A percentile compares a stretch with the other conserved stretches of the same genome.
Conservation (phyloP, 1,140 invertebrate genomes). For the Trichonephila clavata region DNA sequence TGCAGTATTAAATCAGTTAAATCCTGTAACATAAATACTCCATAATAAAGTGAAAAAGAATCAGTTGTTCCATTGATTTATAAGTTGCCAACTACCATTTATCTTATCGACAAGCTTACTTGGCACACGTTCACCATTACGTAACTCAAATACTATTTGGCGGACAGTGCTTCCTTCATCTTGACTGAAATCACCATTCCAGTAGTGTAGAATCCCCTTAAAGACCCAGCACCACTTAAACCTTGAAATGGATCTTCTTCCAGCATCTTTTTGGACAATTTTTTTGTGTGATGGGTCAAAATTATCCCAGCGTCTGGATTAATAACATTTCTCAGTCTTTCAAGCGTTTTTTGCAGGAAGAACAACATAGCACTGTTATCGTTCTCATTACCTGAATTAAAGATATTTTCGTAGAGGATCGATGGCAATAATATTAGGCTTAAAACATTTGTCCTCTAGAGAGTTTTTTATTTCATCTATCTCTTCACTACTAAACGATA, state of each 20-base stretch:
- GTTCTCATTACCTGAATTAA: neutral
- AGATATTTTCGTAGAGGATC: neutral
- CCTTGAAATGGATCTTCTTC: conserved; percentile 11
- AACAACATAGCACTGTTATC: neutral
- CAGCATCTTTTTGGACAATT: conserved; percentile 1
- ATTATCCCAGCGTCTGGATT: neutral
- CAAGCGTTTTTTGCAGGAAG: neutral
- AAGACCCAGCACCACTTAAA: conserved; percentile 5
- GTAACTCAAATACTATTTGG: conserved; percentile 17
- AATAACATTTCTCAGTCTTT: neutral
- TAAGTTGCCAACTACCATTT: too few species aligned
- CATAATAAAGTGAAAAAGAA: too few species aligned
- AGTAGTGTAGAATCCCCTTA: conserved; percentile 15
- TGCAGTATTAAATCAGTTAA: conserved; percentile 55
- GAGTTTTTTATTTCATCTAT: neutral
- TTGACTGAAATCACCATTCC: conserved; percentile 8
- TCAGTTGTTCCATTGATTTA: too few species aligned
- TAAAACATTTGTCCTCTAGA: neutral
- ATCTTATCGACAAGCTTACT: conserved; percentile 17
- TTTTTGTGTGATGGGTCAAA: neutral
- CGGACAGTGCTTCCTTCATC: conserved; percentile 15
- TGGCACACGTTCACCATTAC: conserved; percentile 15
- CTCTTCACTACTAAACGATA: conserved; percentile 1
- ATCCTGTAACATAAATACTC: neutral
- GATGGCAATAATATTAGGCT: neutral